Evolutionary conservation across 1,140 invertebrate species (phyloP).

Genomic region (Dinoponera quadriceps): DNA sequence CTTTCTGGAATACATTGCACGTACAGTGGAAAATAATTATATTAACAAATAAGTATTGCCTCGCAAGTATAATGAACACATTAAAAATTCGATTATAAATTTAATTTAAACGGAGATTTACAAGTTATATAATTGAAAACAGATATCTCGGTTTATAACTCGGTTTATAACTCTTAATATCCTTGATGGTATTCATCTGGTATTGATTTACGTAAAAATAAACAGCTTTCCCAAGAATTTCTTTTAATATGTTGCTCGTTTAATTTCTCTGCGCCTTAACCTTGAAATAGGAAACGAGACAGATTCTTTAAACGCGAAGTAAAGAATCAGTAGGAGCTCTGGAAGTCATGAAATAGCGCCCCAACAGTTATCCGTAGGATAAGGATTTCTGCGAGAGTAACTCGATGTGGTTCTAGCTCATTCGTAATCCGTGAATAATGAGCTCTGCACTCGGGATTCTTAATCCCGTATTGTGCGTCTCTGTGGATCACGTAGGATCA

Average conservation of each 20-base stretch:
- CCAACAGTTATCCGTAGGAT: constrained; percentile 40
- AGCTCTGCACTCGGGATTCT: constrained; percentile 50
- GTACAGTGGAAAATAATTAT: not conserved
- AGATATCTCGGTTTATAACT: not conserved
- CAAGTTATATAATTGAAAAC: not conserved
- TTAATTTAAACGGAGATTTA: not conserved
- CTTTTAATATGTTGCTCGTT: not conserved
- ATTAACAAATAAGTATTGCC: not conserved
- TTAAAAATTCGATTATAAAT: no score
- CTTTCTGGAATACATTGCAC: not conserved
- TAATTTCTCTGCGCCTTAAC: not conserved
- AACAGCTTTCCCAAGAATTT: not conserved
- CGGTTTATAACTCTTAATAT: not conserved
- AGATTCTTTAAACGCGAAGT: not conserved
- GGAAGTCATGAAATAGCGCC: constrained; percentile 41
- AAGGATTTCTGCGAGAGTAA: constrained; percentile 55
- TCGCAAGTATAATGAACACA: not conserved
- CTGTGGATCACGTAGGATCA: constrained; percentile 52
- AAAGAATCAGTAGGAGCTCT: not conserved
- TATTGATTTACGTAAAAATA: not conserved
- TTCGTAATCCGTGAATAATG: constrained; percentile 71
- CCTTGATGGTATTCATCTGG: not conserved
- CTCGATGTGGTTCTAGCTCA: constrained; percentile 49
- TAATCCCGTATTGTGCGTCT: constrained; percentile 69
- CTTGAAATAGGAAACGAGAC: not conserved